Evolutionary conservation across 2,113 vertebrate genomes (phyloP).

Genomic region (Mustelus asterias): DNA sequence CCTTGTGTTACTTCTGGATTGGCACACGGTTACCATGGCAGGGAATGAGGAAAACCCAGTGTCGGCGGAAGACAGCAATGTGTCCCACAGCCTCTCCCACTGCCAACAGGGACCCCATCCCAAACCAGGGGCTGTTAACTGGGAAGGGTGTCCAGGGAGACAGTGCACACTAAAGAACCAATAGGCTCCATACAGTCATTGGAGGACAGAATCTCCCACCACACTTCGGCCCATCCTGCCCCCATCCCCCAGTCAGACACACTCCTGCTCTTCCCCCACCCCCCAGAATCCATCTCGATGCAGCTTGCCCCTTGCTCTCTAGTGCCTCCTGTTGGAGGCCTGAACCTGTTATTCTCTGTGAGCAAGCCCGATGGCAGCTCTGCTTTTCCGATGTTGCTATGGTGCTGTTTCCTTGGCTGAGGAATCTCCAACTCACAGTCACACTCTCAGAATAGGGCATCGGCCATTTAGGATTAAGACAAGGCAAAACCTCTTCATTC

Average conservation of each 20-base stretch:
- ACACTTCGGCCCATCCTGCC: background rate
- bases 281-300: background rate
- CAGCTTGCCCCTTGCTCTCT: background rate
- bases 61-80: no score
- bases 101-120: no score
- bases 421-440: background rate
- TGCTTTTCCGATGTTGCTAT: no score
- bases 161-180: no score
- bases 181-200: no score
- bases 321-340: background rate
- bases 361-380: no score
- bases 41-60: no score
- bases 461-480: no score
- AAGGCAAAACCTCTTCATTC: background rate
- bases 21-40: background rate
- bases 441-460: background rate
- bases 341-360: no score
- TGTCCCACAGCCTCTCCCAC: no score
- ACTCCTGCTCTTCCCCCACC: background rate
- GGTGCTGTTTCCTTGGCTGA: background rate
- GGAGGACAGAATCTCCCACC: background rate
- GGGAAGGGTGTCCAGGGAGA: no score
- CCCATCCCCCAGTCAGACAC: background rate
- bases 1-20: background rate
- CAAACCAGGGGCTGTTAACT: no score